These are phyloP conservation scores for Sinocyclocheilus maitianheensis DNA, from an alignment of 2,113 vertebrate species.

Conservation along the genomic window DNA sequence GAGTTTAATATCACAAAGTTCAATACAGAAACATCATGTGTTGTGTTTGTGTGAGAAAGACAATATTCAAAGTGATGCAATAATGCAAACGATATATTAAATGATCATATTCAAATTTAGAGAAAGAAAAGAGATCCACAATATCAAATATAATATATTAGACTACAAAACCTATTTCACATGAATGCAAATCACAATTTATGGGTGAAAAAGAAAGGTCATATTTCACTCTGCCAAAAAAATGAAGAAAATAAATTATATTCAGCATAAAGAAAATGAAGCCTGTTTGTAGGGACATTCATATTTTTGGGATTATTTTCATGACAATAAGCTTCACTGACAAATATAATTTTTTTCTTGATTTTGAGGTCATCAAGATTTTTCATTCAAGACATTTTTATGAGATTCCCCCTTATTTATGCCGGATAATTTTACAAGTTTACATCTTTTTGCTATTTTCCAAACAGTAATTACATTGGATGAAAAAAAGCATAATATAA, in stretches of 20 bases:
- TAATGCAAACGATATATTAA: not conserved
- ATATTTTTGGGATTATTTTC: not conserved
- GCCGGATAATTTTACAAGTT: not conserved
- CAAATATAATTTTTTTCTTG: not conserved
- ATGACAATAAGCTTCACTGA: not conserved
- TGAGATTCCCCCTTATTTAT: not conserved
- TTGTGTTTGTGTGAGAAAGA: conserved; percentile 1
- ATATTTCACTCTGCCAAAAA: not conserved
- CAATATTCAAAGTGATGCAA: not conserved
- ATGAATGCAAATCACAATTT: conserved; percentile 13
- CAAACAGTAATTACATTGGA: not conserved
- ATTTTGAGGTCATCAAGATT: not conserved
- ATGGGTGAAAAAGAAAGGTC: not conserved
- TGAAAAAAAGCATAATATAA: not conserved
- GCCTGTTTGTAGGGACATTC: not conserved
- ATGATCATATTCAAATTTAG: not conserved
- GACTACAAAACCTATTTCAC: not conserved
- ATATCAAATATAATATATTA: too few species aligned
- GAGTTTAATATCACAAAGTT: not conserved
- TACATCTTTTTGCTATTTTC: not conserved
- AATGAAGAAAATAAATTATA: not conserved
- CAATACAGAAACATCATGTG: not conserved
- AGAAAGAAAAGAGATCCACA: conserved; percentile 8
- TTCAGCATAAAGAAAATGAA: not conserved
- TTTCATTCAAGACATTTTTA: too few species aligned